A percentile compares a stretch with the other conserved stretches of the same genome.
These are phyloP conservation scores for Orthosia incerta DNA, from an alignment of 2,888 invertebrate genomes.

Conservation along the genomic window DNA sequence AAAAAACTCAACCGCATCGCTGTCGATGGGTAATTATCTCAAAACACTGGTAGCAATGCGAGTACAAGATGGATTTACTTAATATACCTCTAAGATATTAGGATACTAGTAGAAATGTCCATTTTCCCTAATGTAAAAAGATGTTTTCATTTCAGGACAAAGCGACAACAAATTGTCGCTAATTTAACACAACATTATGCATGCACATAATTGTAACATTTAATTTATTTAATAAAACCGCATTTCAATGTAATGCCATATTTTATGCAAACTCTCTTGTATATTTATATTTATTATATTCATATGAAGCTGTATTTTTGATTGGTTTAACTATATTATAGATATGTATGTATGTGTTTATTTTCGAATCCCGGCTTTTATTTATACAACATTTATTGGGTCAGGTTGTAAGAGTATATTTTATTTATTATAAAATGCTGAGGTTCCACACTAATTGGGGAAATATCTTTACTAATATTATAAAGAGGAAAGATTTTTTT, in stretches of 20 bases:
- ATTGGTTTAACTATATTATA: slow-evolving; percentile 46
- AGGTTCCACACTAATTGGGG: slow-evolving; percentile 13
- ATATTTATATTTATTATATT: slow-evolving; percentile 28
- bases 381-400: slow-evolving; percentile 13
- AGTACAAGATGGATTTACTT: too few species aligned
- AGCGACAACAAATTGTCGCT: background rate
- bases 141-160: background rate
- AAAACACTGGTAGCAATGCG: too few species aligned
- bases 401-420: slow-evolving; percentile 23
- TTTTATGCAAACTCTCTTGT: slow-evolving; percentile 25
- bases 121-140: background rate
- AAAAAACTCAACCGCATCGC: too few species aligned
- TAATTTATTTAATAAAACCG: slow-evolving; percentile 34
- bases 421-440: slow-evolving; percentile 1
- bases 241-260: slow-evolving; percentile 3
- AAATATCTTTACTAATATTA: too few species aligned
- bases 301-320: slow-evolving; percentile 27
- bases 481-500: too few species aligned
- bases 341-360: slow-evolving; percentile 43
- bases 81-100: too few species aligned
- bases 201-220: slow-evolving; percentile 36
- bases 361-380: slow-evolving; percentile 5
- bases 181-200: slow-evolving; percentile 21
- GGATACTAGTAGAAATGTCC: too few species aligned
- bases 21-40: too few species aligned